Percentiles rank a stretch among this genome's conserved stretches.
Evolutionary conservation across 2,888 invertebrate genomes (phyloP).

Genomic region (Schizotus pectinicornis): DNA sequence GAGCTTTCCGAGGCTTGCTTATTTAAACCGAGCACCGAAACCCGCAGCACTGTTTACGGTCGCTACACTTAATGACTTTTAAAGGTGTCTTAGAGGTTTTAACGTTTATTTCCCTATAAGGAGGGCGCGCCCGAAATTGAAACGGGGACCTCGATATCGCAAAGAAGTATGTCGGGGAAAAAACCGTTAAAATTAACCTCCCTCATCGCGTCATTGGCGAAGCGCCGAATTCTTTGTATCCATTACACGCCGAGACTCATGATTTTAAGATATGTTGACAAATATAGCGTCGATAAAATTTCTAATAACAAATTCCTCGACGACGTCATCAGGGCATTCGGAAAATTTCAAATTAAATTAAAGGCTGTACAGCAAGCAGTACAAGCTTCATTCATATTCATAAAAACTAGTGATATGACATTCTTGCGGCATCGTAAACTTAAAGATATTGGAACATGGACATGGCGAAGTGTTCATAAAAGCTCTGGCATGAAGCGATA

Average conservation of each 20-base stretch:
- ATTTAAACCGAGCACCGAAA: constrained; percentile 41
- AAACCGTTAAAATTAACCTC: too few species aligned
- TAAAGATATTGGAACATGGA: constrained; percentile 54
- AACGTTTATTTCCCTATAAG: constrained; percentile 46
- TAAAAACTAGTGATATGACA: constrained; percentile 57
- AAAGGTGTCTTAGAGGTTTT: constrained; percentile 53
- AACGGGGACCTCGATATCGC: background rate
- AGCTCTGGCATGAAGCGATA: constrained; percentile 36
- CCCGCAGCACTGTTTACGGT: constrained; percentile 50
- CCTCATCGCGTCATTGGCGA: too few species aligned
- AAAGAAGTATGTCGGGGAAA: background rate
- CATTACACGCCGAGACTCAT: background rate
- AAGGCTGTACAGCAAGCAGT: constrained; percentile 42
- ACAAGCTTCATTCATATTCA: constrained; percentile 53
- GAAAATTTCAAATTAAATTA: constrained; percentile 54
- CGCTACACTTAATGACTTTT: constrained; percentile 55
- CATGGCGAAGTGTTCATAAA: constrained; percentile 52
- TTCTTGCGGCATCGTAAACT: constrained; percentile 58
- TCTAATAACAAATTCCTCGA: constrained; percentile 44
- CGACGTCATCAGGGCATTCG: constrained; percentile 48
- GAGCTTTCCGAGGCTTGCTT: constrained; percentile 37
- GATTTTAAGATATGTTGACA: constrained; percentile 6
- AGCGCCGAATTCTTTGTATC: too few species aligned
- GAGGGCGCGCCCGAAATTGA: constrained; percentile 28
- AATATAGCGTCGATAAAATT: constrained; percentile 37